These are phyloP conservation scores for Parambassis ranga DNA, from an alignment of 2,797 vertebrate genomes.

Conservation along the genomic window DNA sequence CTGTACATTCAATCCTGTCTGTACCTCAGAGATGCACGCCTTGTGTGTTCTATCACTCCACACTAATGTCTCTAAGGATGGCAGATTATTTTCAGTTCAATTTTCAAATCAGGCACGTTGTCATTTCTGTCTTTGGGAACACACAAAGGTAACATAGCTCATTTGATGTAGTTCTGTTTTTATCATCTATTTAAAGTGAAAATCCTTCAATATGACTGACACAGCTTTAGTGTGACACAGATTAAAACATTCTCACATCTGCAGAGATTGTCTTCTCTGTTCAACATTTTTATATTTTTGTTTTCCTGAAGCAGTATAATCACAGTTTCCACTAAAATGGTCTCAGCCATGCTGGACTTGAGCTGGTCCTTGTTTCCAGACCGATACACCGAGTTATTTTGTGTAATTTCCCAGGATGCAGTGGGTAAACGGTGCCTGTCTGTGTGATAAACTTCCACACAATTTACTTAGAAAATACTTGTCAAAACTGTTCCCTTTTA, in stretches of 20 bases:
- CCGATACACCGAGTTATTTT: conserved; percentile 2
- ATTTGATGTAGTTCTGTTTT: conserved; percentile 57
- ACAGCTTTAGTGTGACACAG: conserved; percentile 29
- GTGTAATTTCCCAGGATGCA: conserved; percentile 20
- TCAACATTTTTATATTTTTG: conserved; percentile 20
- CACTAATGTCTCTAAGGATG: conserved; percentile 62
- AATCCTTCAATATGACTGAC: conserved; percentile 48
- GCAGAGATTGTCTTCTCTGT: conserved; percentile 37
- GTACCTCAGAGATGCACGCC: conserved; percentile 37
- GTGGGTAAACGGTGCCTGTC: conserved; percentile 12
- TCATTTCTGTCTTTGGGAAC: conserved; percentile 59
- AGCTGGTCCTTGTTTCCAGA: conserved; percentile 8
- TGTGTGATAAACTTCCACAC: conserved; percentile 11
- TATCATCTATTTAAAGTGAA: conserved; percentile 56
- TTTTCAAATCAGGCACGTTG: conserved; percentile 73
- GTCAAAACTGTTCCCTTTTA: conserved; percentile 42
- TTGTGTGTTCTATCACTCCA: conserved; percentile 47
- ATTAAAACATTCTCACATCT: conserved; percentile 50
- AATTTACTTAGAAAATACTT: conserved; percentile 51
- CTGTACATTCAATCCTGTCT: conserved; percentile 55
- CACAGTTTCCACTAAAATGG: conserved; percentile 21
- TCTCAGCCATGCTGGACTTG: conserved; percentile 7
- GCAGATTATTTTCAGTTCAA: conserved; percentile 69
- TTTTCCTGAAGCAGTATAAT: conserved; percentile 9
- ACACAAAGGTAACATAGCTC: conserved; percentile 48